Evolutionary conservation across 2,113 vertebrate species (phyloP).

Genomic region (Astatotilapia flaviijosephi): DNA sequence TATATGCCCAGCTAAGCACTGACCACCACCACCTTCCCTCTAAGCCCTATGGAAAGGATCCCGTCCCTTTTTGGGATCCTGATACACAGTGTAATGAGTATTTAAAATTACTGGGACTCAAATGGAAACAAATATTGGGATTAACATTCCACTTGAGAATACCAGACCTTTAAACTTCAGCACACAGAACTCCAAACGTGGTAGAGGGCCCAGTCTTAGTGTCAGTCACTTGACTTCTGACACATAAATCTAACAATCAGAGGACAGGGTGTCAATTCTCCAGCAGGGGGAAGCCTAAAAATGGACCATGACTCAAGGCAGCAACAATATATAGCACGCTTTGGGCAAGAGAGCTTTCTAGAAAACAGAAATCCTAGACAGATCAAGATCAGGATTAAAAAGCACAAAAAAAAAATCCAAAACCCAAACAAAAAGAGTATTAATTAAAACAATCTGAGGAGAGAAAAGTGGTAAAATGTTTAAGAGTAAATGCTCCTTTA

Average conservation of each 20-base stretch:
- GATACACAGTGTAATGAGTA: background rate
- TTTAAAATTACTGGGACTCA: background rate
- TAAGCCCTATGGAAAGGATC: background rate
- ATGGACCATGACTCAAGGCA: background rate
- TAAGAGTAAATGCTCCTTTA: background rate
- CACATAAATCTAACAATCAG: background rate
- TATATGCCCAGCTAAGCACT: background rate
- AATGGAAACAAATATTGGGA: background rate
- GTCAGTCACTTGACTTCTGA: background rate
- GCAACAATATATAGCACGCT: background rate
- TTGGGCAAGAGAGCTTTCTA: background rate
- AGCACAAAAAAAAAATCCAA: background rate
- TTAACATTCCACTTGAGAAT: background rate
- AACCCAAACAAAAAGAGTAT: background rate
- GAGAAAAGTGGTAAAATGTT: background rate
- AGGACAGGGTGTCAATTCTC: background rate
- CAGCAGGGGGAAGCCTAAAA: background rate
- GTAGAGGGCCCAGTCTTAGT: background rate
- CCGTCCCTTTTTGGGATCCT: background rate
- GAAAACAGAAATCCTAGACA: background rate
- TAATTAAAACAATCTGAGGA: background rate
- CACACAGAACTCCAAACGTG: slow-evolving; percentile 1
- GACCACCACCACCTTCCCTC: background rate
- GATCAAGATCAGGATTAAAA: background rate
- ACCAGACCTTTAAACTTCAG: background rate